Percentiles rank a stretch among this genome's conserved stretches.
phyloP scores from a whole-genome alignment of 2,888 invertebrate species.

The Kuschelorhynchus macadamiae region DNA sequence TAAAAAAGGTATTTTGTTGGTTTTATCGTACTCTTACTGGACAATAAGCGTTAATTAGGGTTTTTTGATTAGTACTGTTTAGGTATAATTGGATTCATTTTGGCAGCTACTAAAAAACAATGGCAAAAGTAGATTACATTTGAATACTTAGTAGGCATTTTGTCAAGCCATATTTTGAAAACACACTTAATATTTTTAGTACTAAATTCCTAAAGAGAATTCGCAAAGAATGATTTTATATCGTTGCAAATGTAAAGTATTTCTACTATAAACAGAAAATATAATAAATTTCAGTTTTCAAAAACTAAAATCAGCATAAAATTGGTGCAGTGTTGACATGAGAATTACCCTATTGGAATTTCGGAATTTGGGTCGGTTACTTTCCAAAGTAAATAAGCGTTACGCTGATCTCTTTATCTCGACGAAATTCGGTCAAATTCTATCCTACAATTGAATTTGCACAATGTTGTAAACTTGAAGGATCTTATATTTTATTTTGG shows the following conservation, averaged over 20 bases:
- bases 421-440: constrained; percentile 34
- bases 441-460: not conserved
- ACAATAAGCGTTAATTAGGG: no score
- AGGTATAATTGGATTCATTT: no score
- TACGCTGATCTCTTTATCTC: constrained; percentile 25
- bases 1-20: no score
- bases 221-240: constrained; percentile 6
- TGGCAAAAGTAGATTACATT: no score
- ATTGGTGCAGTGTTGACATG: constrained; percentile 42
- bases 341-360: constrained; percentile 38
- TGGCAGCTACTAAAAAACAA: no score
- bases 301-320: constrained; percentile 42
- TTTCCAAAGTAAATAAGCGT: constrained; percentile 39
- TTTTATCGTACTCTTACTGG: no score
- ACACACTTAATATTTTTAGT: not conserved
- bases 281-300: constrained; percentile 34
- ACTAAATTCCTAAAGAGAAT: not conserved
- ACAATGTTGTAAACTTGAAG: not conserved
- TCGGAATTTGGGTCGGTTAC: constrained; percentile 44
- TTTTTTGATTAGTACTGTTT: no score
- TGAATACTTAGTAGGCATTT: no score
- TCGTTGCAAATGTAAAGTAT: constrained; percentile 20
- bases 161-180: no score
- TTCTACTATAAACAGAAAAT: constrained; percentile 32
- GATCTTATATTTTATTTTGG: no score